phyloP scores from a whole-genome alignment of 2,113 vertebrate species.

The Nothobranchius furzeri region DNA sequence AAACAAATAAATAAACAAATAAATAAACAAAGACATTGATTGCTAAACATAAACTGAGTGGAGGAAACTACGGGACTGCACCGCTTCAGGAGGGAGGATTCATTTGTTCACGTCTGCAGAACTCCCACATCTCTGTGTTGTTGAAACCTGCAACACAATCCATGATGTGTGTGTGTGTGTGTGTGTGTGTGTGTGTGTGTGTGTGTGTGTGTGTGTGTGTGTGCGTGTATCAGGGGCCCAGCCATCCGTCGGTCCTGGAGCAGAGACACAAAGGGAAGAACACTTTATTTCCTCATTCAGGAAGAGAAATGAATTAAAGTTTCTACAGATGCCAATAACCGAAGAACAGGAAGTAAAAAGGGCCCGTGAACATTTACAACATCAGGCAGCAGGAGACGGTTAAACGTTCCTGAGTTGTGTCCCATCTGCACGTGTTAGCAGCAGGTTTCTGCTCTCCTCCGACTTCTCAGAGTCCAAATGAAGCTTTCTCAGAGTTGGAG shows the following conservation, averaged over 20 bases:
- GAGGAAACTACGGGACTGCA: conserved; percentile 35
- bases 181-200: too few species aligned
- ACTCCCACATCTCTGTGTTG: too few species aligned
- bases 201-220: too few species aligned
- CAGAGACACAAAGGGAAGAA: background rate
- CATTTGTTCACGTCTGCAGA: background rate
- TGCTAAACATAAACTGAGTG: conserved; percentile 37
- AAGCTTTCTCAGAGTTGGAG: too few species aligned
- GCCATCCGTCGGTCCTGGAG: conserved; percentile 20
- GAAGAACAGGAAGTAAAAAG: too few species aligned
- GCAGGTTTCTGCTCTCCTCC: too few species aligned
- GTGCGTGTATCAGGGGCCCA: background rate
- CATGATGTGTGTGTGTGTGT: background rate
- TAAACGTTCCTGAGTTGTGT: too few species aligned
- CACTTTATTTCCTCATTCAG: background rate
- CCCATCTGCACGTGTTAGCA: too few species aligned
- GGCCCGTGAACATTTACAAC: too few species aligned
- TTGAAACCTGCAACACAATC: too few species aligned
- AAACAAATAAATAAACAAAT: conserved; percentile 62
- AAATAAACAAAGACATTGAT: conserved; percentile 57
- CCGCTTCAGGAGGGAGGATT: conserved; percentile 17
- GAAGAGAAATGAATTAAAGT: background rate
- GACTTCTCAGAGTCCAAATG: too few species aligned
- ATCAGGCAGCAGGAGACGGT: too few species aligned
- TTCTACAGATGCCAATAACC: background rate